Conservation (phyloP, 2,797 vertebrate genomes). For the Eupleurogrammus muticus region DNA sequence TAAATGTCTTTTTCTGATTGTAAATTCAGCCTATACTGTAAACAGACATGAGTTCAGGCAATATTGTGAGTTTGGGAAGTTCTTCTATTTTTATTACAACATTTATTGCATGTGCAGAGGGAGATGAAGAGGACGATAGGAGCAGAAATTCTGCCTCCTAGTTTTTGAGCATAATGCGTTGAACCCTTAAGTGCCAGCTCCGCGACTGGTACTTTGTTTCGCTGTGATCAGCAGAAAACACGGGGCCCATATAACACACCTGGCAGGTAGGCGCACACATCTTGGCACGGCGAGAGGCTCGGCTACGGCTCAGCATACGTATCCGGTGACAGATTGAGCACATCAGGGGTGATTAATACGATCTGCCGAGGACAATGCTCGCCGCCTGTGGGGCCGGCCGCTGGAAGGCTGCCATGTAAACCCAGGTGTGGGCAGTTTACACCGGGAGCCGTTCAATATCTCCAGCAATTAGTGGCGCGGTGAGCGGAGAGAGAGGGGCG, state of each 20-base stretch:
- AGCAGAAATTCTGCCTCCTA: too few species aligned
- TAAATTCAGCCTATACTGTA: too few species aligned
- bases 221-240: slow-evolving; percentile 54
- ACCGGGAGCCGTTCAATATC: slow-evolving; percentile 63
- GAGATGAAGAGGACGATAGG: too few species aligned
- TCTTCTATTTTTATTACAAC: too few species aligned
- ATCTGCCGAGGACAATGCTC: slow-evolving; percentile 61
- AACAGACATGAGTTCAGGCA: too few species aligned
- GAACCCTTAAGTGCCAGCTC: too few species aligned
- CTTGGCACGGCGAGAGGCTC: slow-evolving; percentile 25
- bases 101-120: too few species aligned
- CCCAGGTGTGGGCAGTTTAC: slow-evolving; percentile 72
- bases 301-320: slow-evolving; percentile 40
- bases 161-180: too few species aligned
- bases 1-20: too few species aligned
- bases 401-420: slow-evolving; percentile 63
- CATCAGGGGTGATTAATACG: slow-evolving; percentile 74
- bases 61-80: too few species aligned
- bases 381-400: slow-evolving; percentile 49
- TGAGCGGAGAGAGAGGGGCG: slow-evolving; percentile 46
- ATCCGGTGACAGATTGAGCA: slow-evolving; percentile 75
- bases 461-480: slow-evolving; percentile 69
- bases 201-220: slow-evolving; percentile 26
- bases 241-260: slow-evolving; percentile 45
- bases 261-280: slow-evolving; percentile 22